A percentile compares a stretch with the other conserved stretches of the same genome.
Conservation (phyloP, 2,797 vertebrate genomes). For the Mus caroli region DNA sequence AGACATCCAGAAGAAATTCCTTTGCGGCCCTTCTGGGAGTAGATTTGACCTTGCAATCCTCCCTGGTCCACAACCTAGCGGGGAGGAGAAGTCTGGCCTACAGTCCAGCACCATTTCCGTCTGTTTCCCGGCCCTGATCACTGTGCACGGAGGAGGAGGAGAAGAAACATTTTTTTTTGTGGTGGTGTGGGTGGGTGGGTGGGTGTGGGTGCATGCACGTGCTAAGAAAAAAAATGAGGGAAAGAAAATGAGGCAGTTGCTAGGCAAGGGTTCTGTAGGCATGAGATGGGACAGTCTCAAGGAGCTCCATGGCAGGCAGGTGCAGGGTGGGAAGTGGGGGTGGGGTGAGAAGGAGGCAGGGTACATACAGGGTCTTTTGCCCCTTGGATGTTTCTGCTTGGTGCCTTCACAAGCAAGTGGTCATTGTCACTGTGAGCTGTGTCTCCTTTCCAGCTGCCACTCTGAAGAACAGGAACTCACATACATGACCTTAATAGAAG, state of each 20-base stretch:
- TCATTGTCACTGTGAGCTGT: not conserved
- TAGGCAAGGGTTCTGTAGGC: not conserved
- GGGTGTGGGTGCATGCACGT: not conserved
- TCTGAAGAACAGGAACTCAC: not conserved
- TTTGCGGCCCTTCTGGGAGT: slow-evolving; percentile 27
- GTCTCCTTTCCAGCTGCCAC: not conserved
- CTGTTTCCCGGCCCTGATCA: slow-evolving; percentile 18
- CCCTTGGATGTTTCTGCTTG: not conserved
- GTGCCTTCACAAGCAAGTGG: not conserved
- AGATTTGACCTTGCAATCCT: not conserved
- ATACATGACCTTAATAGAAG: not conserved
- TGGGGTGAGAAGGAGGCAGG: no score
- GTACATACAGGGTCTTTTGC: not conserved
- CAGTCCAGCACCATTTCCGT: accelerated
- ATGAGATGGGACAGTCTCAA: not conserved
- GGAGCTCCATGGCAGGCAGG: not conserved
- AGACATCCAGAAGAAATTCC: slow-evolving; percentile 43
- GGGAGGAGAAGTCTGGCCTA: not conserved
- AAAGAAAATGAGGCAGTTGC: slow-evolving; percentile 25
- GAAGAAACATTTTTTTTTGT: slow-evolving; percentile 49
- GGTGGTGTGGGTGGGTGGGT: no score
- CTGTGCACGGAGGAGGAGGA: not conserved
- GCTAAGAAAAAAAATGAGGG: not conserved
- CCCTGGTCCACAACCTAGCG: not conserved
- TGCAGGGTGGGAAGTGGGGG: not conserved